Evolutionary conservation across 2,888 invertebrate genomes (phyloP).

Genomic region (Heteropelma amictum): DNA sequence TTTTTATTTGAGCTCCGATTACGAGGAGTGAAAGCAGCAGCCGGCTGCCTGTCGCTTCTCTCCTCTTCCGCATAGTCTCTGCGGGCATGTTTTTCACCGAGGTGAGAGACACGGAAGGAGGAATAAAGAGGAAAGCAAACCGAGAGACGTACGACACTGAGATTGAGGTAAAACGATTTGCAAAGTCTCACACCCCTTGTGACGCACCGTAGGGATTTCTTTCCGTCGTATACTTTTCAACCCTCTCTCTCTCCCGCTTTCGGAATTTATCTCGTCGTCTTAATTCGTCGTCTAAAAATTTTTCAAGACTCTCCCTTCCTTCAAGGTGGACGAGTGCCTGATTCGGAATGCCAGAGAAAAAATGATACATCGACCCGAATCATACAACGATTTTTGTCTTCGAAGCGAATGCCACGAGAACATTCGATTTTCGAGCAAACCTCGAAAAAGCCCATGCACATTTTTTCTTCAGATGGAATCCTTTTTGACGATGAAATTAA

Average conservation of each 20-base stretch:
- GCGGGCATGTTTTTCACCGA: constrained; percentile 33
- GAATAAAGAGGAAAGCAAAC: not conserved
- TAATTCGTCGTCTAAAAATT: not conserved
- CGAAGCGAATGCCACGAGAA: not conserved
- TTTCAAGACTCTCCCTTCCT: not conserved
- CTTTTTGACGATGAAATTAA: not conserved
- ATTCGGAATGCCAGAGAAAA: constrained; percentile 7
- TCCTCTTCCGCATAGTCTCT: constrained; percentile 39
- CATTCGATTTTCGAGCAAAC: not conserved
- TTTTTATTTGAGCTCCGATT: constrained; percentile 76
- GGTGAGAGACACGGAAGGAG: not conserved
- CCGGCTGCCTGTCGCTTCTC: constrained; percentile 40
- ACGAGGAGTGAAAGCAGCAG: constrained; percentile 62
- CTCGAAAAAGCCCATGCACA: no score
- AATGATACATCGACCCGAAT: not conserved
- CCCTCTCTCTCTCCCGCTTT: constrained; percentile 17
- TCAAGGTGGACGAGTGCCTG: constrained; percentile 17
- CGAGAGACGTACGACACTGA: constrained; percentile 51
- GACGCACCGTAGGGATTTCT: constrained; percentile 66
- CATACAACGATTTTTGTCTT: not conserved
- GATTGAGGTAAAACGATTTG: constrained; percentile 76
- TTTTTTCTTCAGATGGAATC: not conserved
- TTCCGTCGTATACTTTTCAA: constrained; percentile 43
- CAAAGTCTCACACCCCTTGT: constrained; percentile 62
- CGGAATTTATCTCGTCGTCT: not conserved